Percentiles rank a stretch among this genome's conserved stretches.
phyloP scores from a whole-genome alignment of 2,888 invertebrate species.

The Corythucha ciliata region DNA sequence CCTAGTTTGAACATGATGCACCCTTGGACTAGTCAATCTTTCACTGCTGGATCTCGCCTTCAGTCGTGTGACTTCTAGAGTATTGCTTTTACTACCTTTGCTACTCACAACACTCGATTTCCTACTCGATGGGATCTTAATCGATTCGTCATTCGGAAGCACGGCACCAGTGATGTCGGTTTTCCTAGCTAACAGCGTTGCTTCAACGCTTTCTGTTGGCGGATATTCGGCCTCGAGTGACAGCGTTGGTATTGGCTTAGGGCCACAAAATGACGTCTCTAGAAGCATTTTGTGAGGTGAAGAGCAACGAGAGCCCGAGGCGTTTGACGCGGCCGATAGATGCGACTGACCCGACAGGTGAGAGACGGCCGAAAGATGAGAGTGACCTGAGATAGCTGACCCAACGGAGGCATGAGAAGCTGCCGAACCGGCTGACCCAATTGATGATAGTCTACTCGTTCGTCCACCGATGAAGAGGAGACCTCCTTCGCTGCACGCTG shows the following conservation, averaged over 20 bases:
- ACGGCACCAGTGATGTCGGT: conserved; percentile 33
- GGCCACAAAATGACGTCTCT: conserved; percentile 85
- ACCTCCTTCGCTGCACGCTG: conserved; percentile 51
- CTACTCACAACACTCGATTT: background rate
- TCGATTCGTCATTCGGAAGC: conserved; percentile 25
- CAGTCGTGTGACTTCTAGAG: conserved; percentile 14
- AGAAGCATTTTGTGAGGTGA: conserved; percentile 85
- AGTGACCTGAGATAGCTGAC: conserved; percentile 45
- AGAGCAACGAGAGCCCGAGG: conserved; percentile 44
- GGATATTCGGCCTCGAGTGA: conserved; percentile 38
- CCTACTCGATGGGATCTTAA: conserved; percentile 4
- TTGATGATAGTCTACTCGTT: conserved; percentile 70
- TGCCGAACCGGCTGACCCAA: conserved; percentile 47
- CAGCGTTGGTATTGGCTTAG: conserved; percentile 50
- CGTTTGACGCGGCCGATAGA: conserved; percentile 34
- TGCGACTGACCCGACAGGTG: conserved; percentile 35
- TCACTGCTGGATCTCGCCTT: conserved; percentile 20
- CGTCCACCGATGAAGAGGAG: conserved; percentile 61
- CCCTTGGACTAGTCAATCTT: conserved; percentile 18
- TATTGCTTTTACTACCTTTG: conserved; percentile 14
- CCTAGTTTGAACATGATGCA: conserved; percentile 15
- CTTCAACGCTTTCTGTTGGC: conserved; percentile 33
- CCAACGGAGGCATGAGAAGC: conserved; percentile 30
- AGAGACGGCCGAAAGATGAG: conserved; percentile 45
- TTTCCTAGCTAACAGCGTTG: conserved; percentile 31